Base-by-base conservation (phyloP, 2,113 vertebrate genomes). In the Brachyhypopomus gauderio region DNA sequence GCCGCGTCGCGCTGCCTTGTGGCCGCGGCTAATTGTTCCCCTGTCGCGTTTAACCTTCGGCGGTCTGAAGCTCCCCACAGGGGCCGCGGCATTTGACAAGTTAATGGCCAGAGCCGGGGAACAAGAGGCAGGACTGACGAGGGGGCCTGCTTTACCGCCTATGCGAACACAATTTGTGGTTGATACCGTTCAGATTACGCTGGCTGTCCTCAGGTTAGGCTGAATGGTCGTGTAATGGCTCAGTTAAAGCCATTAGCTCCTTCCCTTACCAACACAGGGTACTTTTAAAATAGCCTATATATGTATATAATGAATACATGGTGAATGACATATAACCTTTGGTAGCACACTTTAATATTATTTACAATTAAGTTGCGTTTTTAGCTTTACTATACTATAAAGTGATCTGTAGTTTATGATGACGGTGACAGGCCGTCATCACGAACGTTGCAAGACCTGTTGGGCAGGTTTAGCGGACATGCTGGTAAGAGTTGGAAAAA, bases 11-110 rank as follows among this genome's bases (percentile, higher is more conserved):
- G 72, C 72, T 70, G 82, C 55, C 84, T 84, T 75, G 71, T 82
- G 75, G 23, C 70, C 75, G 76, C 84, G 84, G 75, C 86, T 85
- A 88, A 90, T 89, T 91, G 88, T 90, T 77, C 86, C 81, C 76
- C 78, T 89, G 87, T 91, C 87, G 88, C 88, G 85, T 76, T 72
- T 83, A 85, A 87, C 86, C 90, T 88, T 79, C 55, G 60, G 85
- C 75, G 85, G 84, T 76, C 78, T 84, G n/a, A 83, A 60, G 74
- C 20, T 45, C 80, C 72, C 81, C 82, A 73, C 82, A 83, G 80
- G 48, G 27, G 72, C 60, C 20, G n/a, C 64, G 73, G 77, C 83
- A 76, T 79, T 82, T 62, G 66, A 67, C 72, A 66, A 45, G 72
- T 83, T 83, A 85, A 77, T 76, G 59, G 55, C 73, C 72, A 52